Percentiles rank a stretch among this genome's conserved stretches.
phyloP scores from a whole-genome alignment of 1,140 invertebrate genomes.

The Carposina sasakii region DNA sequence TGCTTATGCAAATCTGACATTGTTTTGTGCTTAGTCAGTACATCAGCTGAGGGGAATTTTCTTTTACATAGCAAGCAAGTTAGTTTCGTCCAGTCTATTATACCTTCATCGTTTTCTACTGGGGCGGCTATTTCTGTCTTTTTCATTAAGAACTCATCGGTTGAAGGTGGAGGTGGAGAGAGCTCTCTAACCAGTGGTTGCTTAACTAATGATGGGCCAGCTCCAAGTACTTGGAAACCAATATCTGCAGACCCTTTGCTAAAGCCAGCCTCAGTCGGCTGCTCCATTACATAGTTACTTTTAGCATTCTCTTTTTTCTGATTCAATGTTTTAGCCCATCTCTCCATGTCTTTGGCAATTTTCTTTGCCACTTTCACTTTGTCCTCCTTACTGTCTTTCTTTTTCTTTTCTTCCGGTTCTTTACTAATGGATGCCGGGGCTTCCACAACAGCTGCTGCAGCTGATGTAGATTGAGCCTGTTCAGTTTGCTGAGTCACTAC shows the following conservation, averaged over 20 bases:
- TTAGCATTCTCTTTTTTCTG: constrained; percentile 94
- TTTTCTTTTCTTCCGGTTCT: constrained; percentile 64
- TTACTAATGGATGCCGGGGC: constrained; percentile 43
- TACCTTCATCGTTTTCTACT: constrained; percentile 76
- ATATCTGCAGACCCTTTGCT: constrained; percentile 88
- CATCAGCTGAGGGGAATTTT: constrained; percentile 92
- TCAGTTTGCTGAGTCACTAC: constrained; percentile 76
- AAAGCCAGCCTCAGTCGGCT: constrained; percentile 58
- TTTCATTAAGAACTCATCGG: constrained; percentile 74
- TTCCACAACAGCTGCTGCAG: constrained; percentile 38
- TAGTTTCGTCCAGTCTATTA: constrained; percentile 90
- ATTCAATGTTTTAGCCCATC: constrained; percentile 97
- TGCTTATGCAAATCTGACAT: constrained; percentile 97
- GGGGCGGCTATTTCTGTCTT: constrained; percentile 68
- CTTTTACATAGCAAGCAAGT: constrained; percentile 97
- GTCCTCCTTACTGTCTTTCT: constrained; percentile 82
- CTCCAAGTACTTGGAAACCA: constrained; percentile 86
- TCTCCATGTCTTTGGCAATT: constrained; percentile 97
- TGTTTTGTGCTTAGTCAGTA: constrained; percentile 91
- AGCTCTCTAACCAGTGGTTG: constrained; percentile 55
- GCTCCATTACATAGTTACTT: constrained; percentile 75
- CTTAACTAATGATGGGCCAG: constrained; percentile 73
- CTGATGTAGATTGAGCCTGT: constrained; percentile 40
- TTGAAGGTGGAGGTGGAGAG: constrained; percentile 42
- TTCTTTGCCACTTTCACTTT: constrained; percentile 98